These are phyloP conservation scores for Mesitornis unicolor DNA, from an alignment of 2,113 vertebrate species.

Conservation along the genomic window DNA sequence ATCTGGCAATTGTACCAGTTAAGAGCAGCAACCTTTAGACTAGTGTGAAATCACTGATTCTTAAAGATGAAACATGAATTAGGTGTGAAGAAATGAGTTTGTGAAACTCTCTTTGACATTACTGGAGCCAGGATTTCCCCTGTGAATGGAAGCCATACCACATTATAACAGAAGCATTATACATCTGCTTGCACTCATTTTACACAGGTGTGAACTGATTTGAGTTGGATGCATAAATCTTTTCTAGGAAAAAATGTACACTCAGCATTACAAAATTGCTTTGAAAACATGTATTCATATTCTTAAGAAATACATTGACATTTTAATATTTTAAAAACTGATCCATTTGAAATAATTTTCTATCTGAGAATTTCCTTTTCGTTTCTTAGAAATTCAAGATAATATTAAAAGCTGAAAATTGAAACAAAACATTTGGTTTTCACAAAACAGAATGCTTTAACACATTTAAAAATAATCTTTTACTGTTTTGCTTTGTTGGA, in stretches of 20 bases:
- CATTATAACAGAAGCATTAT: slow-evolving; percentile 30
- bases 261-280: not conserved
- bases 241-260: not conserved
- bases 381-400: not conserved
- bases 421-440: not conserved
- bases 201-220: not conserved
- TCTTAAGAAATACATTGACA: not conserved
- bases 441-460: not conserved
- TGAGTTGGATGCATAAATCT: not conserved
- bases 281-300: not conserved
- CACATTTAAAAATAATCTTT: not conserved
- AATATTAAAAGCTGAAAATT: not conserved
- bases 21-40: slow-evolving; percentile 1
- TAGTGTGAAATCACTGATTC: not conserved
- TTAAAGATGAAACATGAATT: slow-evolving; percentile 52
- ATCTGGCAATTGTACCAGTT: slow-evolving; percentile 3
- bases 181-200: slow-evolving; percentile 43
- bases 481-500: not conserved
- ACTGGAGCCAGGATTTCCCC: slow-evolving; percentile 7
- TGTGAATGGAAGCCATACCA: not conserved
- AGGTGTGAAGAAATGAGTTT: slow-evolving; percentile 41
- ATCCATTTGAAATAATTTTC: not conserved
- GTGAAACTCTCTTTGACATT: not conserved
- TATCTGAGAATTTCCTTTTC: not conserved
- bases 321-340: not conserved